A percentile compares a stretch with the other conserved stretches of the same genome.
These are phyloP conservation scores for Leptopilina boulardi DNA, from an alignment of 1,140 invertebrate species.

Conservation along the genomic window DNA sequence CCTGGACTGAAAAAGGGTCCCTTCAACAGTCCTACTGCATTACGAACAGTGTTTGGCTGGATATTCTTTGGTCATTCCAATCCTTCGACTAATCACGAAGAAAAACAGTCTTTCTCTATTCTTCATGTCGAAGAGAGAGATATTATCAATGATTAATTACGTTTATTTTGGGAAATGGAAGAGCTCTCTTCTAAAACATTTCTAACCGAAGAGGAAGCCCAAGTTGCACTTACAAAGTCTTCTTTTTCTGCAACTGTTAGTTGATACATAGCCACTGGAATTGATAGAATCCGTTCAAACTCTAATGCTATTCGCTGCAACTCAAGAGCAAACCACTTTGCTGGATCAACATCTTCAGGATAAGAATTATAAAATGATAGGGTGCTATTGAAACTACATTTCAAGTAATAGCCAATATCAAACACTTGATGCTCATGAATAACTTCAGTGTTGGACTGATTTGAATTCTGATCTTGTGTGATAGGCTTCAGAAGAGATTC, in stretches of 20 bases:
- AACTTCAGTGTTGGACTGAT: too few relatives aligned
- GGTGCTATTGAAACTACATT: too few relatives aligned
- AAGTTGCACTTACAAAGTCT: slow-evolving; percentile 14
- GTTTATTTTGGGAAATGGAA: background rate
- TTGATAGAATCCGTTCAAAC: too few relatives aligned
- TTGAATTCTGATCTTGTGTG: too few relatives aligned
- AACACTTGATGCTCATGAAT: too few relatives aligned
- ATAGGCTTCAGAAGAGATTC: too few relatives aligned
- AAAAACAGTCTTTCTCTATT: background rate
- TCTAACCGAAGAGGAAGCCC: background rate
- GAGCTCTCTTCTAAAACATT: background rate
- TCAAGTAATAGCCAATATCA: too few relatives aligned
- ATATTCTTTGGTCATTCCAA: background rate
- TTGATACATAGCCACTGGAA: too few relatives aligned
- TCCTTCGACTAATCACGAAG: background rate
- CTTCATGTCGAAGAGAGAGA: background rate
- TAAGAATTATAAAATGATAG: too few relatives aligned
- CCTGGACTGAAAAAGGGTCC: background rate
- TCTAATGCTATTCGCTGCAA: too few relatives aligned
- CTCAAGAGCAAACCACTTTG: too few relatives aligned
- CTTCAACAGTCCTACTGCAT: background rate
- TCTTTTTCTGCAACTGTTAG: background rate
- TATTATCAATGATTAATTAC: background rate
- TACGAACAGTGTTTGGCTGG: background rate
- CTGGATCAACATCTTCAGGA: too few relatives aligned